A percentile compares a stretch with the other conserved stretches of the same genome.
phyloP scores from a whole-genome alignment of 2,797 vertebrate species.

The Microtus obscurus region DNA sequence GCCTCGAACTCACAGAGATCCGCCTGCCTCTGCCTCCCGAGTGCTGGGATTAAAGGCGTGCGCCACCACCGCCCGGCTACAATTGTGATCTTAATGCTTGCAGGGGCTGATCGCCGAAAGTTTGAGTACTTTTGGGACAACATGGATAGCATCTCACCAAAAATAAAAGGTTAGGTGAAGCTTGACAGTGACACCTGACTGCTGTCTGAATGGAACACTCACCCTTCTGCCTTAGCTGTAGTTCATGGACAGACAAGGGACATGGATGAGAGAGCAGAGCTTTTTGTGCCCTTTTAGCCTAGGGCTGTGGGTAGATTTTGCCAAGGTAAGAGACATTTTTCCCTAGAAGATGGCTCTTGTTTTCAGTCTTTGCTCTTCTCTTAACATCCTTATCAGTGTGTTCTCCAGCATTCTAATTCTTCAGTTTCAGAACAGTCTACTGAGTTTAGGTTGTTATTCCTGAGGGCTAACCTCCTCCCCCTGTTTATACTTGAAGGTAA shows the following conservation, averaged over 20 bases:
- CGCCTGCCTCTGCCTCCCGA: no score
- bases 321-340: background rate
- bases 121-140: background rate
- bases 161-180: background rate
- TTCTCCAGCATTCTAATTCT: background rate
- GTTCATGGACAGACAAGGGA: background rate
- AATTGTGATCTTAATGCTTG: background rate
- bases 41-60: no score
- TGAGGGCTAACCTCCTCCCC: background rate
- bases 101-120: background rate
- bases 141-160: background rate
- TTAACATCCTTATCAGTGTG: background rate
- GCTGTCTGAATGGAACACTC: background rate
- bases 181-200: background rate
- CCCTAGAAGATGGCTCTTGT: background rate
- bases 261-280: background rate
- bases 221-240: background rate
- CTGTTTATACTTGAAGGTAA: background rate
- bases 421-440: background rate
- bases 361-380: background rate
- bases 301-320: background rate
- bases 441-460: background rate
- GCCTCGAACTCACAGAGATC: no score
- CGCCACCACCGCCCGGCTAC: no score
- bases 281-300: background rate